Base-by-base conservation (phyloP, 2,888 invertebrate genomes). In the Agrotis puta region DNA sequence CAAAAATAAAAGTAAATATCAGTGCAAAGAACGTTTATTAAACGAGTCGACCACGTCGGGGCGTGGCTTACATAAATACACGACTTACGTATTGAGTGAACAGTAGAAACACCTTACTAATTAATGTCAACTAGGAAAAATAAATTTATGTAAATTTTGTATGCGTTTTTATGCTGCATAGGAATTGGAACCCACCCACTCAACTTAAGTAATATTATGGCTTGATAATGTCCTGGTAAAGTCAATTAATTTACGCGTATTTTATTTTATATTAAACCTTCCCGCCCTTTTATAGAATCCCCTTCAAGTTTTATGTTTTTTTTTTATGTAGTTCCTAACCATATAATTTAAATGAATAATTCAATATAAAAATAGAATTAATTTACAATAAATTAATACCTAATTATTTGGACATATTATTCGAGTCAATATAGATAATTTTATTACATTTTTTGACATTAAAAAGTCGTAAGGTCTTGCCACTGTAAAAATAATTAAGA, bases 21-120 rank as follows among this genome's bases (percentile, higher is more conserved):
- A 87, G 90, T 93, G 91, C 89, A 88, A 83, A 92, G 45, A 68
- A 90, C 87, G 83, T 93, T 92, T 93, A 93, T 91, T 92, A 27
- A 79, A 69, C 74, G 81, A 68, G 76, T 80, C 56, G 71, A 77
- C 65, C 65, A 50, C 63, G 53, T 66, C 59, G 27, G 54, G 13
- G 51, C 24, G 56, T 63, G 57, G 5, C 22, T 73, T 68, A 77
- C 47, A 82, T 51, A 73, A 70, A 82, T 77, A 81, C 33, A 67
- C 20, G 59, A 22, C 45, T 72, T 81, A 78, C 62, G 74, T 72
- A 74, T 69, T 53, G 51, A 54, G 27, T 66, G 2, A 50, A n/a
- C 64, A 74, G 43, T 75, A 70, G 70, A 50, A 77, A 84, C 64
- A 81, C 77, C 65, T 72, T n/a, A 62, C 27, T 16, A 7, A 14